These are phyloP conservation scores for Schizothorax lantsangensis DNA, from an alignment of 2,797 vertebrate genomes.

Conservation along the genomic window DNA sequence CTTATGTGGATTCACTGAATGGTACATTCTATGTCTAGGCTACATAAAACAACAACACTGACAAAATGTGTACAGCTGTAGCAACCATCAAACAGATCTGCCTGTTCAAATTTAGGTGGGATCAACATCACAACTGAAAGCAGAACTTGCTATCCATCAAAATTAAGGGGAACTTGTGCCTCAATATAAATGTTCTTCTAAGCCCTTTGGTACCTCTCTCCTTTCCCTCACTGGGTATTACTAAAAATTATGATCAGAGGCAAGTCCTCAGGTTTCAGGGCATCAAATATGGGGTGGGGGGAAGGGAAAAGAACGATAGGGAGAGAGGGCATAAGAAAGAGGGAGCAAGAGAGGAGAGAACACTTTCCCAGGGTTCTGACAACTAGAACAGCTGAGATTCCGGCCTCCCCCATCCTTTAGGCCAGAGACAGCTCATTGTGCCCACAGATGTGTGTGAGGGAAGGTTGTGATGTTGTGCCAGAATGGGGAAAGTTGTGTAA, in stretches of 20 bases:
- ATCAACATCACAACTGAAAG: slow-evolving; percentile 25
- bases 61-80: slow-evolving; percentile 37
- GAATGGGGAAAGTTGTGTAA: slow-evolving; percentile 75
- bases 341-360: slow-evolving; percentile 46
- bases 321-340: slow-evolving; percentile 27
- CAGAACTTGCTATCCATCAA: slow-evolving; percentile 57
- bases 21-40: slow-evolving; percentile 19
- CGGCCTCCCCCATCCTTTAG: slow-evolving; percentile 57
- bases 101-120: slow-evolving; percentile 16
- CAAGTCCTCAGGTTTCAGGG: slow-evolving; percentile 60
- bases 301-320: slow-evolving; percentile 48
- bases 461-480: slow-evolving; percentile 82
- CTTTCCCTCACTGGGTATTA: slow-evolving; percentile 61
- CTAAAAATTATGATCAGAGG: slow-evolving; percentile 70
- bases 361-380: slow-evolving; percentile 80
- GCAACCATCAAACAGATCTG: slow-evolving; percentile 32
- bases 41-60: background rate
- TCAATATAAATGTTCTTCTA: slow-evolving; percentile 64
- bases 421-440: slow-evolving; percentile 64
- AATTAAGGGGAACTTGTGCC: slow-evolving; percentile 61
- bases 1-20: background rate
- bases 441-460: slow-evolving; percentile 71
- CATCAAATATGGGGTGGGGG: slow-evolving; percentile 46
- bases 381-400: slow-evolving; percentile 77
- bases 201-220: slow-evolving; percentile 59